Evolutionary conservation across 2,113 vertebrate species (phyloP), one percentile per base, ranked within the genome.

Genomic region (Bostrychus sinensis): DNA sequence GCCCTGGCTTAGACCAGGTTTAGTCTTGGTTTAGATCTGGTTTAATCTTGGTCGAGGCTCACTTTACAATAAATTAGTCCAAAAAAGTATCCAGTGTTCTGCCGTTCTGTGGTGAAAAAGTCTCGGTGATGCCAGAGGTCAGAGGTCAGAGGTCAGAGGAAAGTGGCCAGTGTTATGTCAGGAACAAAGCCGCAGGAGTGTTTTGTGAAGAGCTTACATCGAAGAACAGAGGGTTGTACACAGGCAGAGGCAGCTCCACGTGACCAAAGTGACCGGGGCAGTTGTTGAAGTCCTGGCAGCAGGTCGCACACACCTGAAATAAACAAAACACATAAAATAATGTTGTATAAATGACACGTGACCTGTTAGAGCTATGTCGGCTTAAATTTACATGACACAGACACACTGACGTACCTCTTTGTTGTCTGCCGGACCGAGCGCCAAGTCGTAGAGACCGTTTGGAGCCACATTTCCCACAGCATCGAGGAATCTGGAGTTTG

Each of bases 171-270:
- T 34, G 2, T 34, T 34, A 34, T 34, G 11, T 34, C 4, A 34
- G 7, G 32, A 8, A 10, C n/a, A n/a, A n/a, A n/a, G n/a, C n/a
- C n/a, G n/a, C n/a, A 38, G 22, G n/a, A 22, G 34, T 6, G 30
- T 54, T 34, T 46, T 19, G 6, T 16, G 19, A 25, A 22, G 23
- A 12, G 85, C 95, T 53, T 88, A 97, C 97, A 69, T 98, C 95
- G 4, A 99, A 99, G 70, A 99, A 93, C 16, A 99, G 88, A 0
- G 97, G 97, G 72, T 97, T 99, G 77, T 96, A 99, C 4, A 97
- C 96, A 0, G 93, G 92, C 3, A 99, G 89, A 0, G 96, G 95
- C 12, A 99, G 90, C 0, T 99, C 94, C 0, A 98, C 89, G 5
- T 96, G 95, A 8, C 97, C 97, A 19, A 99, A 70, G 80, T 98